Evolutionary conservation across 2,797 vertebrate genomes (phyloP).

Genomic region (Falco berigora): DNA sequence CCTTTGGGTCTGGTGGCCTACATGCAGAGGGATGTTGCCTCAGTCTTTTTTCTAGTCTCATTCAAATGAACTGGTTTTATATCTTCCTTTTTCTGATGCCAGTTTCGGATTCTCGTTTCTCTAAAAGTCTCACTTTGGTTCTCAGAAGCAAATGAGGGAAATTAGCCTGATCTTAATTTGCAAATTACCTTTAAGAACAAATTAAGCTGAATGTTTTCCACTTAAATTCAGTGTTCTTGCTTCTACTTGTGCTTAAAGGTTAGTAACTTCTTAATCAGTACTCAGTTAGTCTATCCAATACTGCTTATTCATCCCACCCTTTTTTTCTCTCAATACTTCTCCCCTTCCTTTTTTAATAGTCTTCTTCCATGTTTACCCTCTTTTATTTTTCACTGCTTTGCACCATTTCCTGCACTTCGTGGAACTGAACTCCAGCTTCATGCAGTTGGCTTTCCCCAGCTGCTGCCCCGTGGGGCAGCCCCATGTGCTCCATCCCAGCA

Average conservation of each 20-base stretch:
- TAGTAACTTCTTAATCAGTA: neutral
- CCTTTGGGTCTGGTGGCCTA: neutral
- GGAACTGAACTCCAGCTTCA: neutral
- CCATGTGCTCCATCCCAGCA: rapidly evolving
- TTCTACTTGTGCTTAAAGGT: neutral
- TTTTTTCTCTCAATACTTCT: neutral
- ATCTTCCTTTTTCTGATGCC: neutral
- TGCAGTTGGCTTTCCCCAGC: neutral
- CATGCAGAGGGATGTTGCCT: neutral
- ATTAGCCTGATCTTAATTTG: neutral
- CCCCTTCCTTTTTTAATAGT: neutral
- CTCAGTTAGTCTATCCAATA: neutral
- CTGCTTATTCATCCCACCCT: neutral
- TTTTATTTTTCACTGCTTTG: neutral
- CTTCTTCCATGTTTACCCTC: neutral
- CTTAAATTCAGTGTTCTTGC: neutral
- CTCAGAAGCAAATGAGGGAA: neutral
- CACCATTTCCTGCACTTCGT: neutral
- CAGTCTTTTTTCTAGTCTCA: neutral
- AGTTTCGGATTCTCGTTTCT: conserved; percentile 42
- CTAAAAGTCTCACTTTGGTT: neutral
- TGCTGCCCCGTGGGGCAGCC: neutral
- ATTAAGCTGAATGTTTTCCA: neutral
- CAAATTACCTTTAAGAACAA: neutral
- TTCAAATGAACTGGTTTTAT: neutral